Base-by-base conservation (phyloP, 2,888 invertebrate genomes). In the Endomychus coccineus region DNA sequence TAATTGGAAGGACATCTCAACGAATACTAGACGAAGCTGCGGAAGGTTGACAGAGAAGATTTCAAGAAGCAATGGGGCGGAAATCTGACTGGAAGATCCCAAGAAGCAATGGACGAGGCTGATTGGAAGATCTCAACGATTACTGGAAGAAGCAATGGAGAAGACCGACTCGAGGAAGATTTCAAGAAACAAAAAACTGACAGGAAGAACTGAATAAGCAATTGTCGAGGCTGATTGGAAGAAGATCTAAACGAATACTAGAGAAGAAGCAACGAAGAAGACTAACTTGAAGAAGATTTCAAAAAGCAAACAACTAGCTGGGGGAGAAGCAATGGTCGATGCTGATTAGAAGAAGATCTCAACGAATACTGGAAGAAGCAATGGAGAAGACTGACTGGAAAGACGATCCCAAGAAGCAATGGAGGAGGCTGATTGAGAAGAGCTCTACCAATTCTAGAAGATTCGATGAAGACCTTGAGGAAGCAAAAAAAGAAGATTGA, bases 81-180 rank as follows among this genome's bases (percentile, higher is more conserved):
- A n/a, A n/a, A 21, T n/a, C 21, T 7, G 21, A 21, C n/a, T n/a
- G 21, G 21, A n/a, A 21, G 21, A n/a, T 7, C 6, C 6, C 7
- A n/a, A 21, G n/a, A n/a, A 21, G 21, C 7, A 21, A 6, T n/a
- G n/a, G 21, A 21, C 7, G 7, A n/a, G 21, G 21, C 6, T 6
- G 21, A 21, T 7, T 7, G n/a, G 21, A 21, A 21, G 21, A 21
- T n/a, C n/a, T n/a, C n/a, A n/a, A n/a, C 7, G 21, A 21, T n/a
- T n/a, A 21, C 7, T 7, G 6, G 7, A n/a, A n/a, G 21, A 21
- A n/a, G 21, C 6, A 21, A 21, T 7, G 21, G n/a, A 21, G 21
- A 21, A n/a, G 21, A 21, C 21, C 21, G n/a, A n/a, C 6, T 21
- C 21, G 21, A n/a, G 21, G n/a, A n/a, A n/a, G n/a, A 21, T 21